These are phyloP conservation scores for Columba guinea DNA, from an alignment of 2,797 vertebrate species.

Conservation along the genomic window DNA sequence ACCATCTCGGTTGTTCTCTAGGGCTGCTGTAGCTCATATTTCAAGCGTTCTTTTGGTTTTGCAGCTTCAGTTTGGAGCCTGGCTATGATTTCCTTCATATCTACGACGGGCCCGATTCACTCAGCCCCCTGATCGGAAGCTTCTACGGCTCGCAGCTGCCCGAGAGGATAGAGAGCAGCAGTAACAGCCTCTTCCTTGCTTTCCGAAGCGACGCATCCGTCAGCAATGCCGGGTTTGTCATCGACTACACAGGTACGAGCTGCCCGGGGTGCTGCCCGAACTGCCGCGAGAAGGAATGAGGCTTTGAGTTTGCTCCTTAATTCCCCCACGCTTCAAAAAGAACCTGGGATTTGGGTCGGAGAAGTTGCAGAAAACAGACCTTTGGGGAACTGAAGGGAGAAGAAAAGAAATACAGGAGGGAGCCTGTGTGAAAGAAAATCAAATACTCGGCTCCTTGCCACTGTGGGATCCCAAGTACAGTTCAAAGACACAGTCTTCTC, in stretches of 20 bases:
- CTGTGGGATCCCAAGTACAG: not conserved
- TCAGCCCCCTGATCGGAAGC: slow-evolving; percentile 93
- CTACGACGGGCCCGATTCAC: slow-evolving; percentile 94
- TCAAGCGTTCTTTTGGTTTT: not conserved
- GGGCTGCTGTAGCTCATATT: not conserved
- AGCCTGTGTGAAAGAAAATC: not conserved
- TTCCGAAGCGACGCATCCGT: slow-evolving; percentile 97
- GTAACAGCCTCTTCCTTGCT: slow-evolving; percentile 93
- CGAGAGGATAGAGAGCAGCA: slow-evolving; percentile 93
- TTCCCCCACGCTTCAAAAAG: not conserved
- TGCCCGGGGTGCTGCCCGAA: not conserved
- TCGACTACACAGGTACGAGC: slow-evolving; percentile 91
- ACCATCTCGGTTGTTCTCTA: not conserved
- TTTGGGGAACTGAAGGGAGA: not conserved
- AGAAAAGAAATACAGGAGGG: not conserved
- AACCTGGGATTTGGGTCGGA: not conserved
- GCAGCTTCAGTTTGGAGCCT: slow-evolving; percentile 95
- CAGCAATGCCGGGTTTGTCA: slow-evolving; percentile 93
- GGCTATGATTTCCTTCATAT: slow-evolving; percentile 98
- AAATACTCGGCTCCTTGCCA: not conserved
- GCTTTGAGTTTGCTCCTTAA: slow-evolving; percentile 22
- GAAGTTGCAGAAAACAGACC: not conserved
- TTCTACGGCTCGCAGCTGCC: slow-evolving; percentile 94
- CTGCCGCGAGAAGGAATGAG: not conserved
- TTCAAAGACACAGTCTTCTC: not conserved